Conservation (phyloP, 64 coral and sea anemone genomes). For the Hydrozoanthus tunicans region DNA sequence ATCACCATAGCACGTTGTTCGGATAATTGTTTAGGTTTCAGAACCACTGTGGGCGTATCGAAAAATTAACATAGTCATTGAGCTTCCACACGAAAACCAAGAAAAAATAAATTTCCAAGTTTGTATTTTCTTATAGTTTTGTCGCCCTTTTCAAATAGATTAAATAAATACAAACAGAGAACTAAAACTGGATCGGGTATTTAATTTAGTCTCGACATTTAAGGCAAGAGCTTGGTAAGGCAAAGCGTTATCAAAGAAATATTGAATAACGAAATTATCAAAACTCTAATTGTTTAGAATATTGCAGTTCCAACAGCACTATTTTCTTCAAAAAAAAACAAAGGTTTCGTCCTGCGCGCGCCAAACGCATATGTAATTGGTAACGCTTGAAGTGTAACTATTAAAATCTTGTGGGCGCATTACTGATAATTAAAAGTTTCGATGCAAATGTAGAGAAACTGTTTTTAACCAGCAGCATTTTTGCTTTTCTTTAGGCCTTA, state of each 20-base stretch:
- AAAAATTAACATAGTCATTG: background rate
- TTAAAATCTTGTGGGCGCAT: too few species aligned
- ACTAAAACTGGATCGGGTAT: background rate
- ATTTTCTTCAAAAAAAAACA: background rate
- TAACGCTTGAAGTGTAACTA: too few species aligned
- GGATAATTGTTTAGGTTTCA: constrained; percentile 3
- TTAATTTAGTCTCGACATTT: too few species aligned
- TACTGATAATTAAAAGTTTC: too few species aligned
- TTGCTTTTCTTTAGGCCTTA: background rate
- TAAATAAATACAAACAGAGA: too few species aligned
- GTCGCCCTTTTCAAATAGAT: background rate
- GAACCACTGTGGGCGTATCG: constrained; percentile 9
- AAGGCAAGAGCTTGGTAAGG: background rate
- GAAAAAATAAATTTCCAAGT: background rate
- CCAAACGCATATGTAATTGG: too few species aligned
- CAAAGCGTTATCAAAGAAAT: background rate
- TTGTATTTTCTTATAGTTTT: background rate
- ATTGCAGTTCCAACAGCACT: background rate
- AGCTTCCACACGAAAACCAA: background rate
- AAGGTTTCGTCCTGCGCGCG: too few species aligned
- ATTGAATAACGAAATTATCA: constrained; percentile 1
- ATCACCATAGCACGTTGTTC: constrained; percentile 24
- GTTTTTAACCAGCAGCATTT: too few species aligned
- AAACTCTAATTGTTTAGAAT: background rate
- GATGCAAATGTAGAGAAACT: too few species aligned